Percentiles rank a stretch among this genome's conserved stretches.
Conservation (phyloP, 2,797 vertebrate species). For the Limnodromus scolopaceus region DNA sequence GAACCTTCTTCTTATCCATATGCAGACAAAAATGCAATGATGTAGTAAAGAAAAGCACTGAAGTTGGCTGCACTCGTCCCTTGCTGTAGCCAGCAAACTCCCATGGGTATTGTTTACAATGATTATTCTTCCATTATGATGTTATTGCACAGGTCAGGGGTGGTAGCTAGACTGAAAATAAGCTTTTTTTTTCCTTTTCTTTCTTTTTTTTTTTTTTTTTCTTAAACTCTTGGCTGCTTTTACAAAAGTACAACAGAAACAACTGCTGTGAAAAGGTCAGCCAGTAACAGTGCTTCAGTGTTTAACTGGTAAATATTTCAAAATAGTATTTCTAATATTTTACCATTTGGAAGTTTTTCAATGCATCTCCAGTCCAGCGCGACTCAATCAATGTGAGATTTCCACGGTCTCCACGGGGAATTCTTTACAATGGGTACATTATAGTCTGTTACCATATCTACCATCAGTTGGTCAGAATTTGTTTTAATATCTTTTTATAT, state of each 20-base stretch:
- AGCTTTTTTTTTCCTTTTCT: slow-evolving; percentile 12
- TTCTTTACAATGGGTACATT: slow-evolving; percentile 80
- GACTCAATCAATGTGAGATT: slow-evolving; percentile 79
- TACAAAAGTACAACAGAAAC: slow-evolving; percentile 72
- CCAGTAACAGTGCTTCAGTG: slow-evolving; percentile 76
- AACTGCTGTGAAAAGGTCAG: slow-evolving; percentile 75
- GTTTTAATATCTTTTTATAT: slow-evolving; percentile 78
- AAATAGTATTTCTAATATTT: slow-evolving; percentile 82
- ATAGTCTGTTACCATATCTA: slow-evolving; percentile 73
- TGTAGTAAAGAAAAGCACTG: slow-evolving; percentile 84
- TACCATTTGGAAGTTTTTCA: slow-evolving; percentile 81
- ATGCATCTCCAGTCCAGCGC: slow-evolving; percentile 66
- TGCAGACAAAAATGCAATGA: slow-evolving; percentile 82
- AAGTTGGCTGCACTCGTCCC: slow-evolving; percentile 71
- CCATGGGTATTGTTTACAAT: slow-evolving; percentile 81
- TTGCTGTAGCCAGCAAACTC: slow-evolving; percentile 75
- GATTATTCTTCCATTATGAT: slow-evolving; percentile 86
- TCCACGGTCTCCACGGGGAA: slow-evolving; percentile 69
- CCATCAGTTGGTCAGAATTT: slow-evolving; percentile 71
- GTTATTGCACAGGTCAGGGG: slow-evolving; percentile 79
- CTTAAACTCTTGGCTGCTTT: slow-evolving; percentile 71
- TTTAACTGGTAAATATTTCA: slow-evolving; percentile 82
- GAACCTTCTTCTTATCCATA: slow-evolving; percentile 84
- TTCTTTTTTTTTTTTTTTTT: not conserved
- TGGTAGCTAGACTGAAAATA: slow-evolving; percentile 78